These are phyloP conservation scores for Boleophthalmus pectinirostris DNA, from an alignment of 2,113 vertebrate genomes.

Conservation along the genomic window DNA sequence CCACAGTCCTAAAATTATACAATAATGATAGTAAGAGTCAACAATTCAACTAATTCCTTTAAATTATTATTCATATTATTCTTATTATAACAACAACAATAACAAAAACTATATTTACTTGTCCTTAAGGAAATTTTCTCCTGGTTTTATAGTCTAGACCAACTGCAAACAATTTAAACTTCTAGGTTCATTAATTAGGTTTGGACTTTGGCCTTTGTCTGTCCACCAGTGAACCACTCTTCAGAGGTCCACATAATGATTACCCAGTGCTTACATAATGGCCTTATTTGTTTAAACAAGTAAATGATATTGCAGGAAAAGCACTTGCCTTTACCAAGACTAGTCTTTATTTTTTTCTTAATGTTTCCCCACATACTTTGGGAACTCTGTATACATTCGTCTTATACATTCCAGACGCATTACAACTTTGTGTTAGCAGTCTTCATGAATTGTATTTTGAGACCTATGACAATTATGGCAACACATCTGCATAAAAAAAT, in stretches of 20 bases:
- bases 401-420: no score
- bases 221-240: slow-evolving; percentile 6
- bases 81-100: no score
- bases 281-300: slow-evolving; percentile 13
- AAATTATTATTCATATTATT: background rate
- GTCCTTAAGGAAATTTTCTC: no score
- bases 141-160: no score
- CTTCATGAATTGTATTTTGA: no score
- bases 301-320: slow-evolving; percentile 23
- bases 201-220: slow-evolving; percentile 41
- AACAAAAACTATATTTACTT: no score
- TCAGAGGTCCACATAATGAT: slow-evolving; percentile 45
- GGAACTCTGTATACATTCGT: no score
- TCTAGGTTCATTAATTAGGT: slow-evolving; percentile 16
- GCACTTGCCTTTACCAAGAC: slow-evolving; percentile 9
- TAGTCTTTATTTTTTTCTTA: background rate
- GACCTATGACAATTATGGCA: no score
- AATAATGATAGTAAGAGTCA: slow-evolving; percentile 16
- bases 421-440: no score
- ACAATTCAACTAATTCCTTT: background rate
- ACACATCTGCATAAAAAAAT: no score
- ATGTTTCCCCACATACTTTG: no score
- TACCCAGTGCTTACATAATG: slow-evolving; percentile 50
- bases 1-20: slow-evolving; percentile 84
- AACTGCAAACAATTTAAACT: background rate